Evolutionary conservation across 2,888 invertebrate genomes (phyloP), one percentile per base, ranked within the genome.

Genomic region (Bellardia pandia): DNA sequence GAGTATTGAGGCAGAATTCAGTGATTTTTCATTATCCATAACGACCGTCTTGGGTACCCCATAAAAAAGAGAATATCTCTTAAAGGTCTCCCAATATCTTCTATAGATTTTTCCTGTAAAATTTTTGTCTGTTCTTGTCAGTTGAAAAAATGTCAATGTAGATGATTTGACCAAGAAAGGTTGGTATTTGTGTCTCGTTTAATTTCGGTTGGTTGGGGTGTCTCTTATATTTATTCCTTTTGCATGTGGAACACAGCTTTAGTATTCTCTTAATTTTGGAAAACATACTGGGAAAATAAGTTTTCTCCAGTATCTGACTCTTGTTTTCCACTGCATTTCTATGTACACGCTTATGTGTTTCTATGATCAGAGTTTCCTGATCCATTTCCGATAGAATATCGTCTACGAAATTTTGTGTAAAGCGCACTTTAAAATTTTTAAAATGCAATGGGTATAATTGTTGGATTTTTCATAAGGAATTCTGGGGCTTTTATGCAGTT

Each of bases 241-340:
- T 86, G 16, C 88, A 88, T 2, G 74, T 80, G 11, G 14, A 45
- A 48, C 86, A 89, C 2, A 81, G 68, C 72, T 85, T 86, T 11
- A 77, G 23, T n/a, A 88, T 51, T 51, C 79, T 42, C 8, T 76
- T 77, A 30, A 86, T 86, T 72, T 88, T 85, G 8, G 37, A 48
- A 5, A 30, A 33, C 87, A 89, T 88, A 1, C 45, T 45, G 4
- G 88, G 84, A 37, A 88, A 89, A 75, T 86, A 86, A 58, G 30
- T 86, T 79, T 88, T 85, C 58, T 85, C 62, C 11, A 80, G n/a
- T 14, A 86, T 77, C 58, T 87, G 80, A 6, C 51, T 8, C 60
- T 71, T 82, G 45, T 87, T 87, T 62, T 83, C 80, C 16, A 60
- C 30, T 14, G 56, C 53, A 53, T 76, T 62, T 48, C 77, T 72